Base-by-base conservation (phyloP, 2,888 invertebrate genomes). In the Phyllotreta cruciferae region DNA sequence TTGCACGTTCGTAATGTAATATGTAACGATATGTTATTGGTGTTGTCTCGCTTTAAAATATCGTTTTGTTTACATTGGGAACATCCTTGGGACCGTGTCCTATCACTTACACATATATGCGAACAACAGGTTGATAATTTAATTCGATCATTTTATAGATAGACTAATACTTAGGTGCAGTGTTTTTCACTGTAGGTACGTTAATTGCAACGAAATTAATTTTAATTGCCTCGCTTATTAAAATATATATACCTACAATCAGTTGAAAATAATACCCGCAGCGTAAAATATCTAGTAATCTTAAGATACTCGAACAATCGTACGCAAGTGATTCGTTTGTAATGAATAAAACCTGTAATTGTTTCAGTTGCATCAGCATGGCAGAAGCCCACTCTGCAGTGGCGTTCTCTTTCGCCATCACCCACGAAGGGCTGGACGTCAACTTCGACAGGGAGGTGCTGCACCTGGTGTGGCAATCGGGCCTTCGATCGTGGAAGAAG, bases 371-470 rank as follows among this genome's bases (percentile, higher is more conserved):
- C 63, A 47, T 8, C 36, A 62, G 6, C 61, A 98, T 98, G 98
- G 98, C 98, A 77, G 98, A 98, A 92, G 98, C 98, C 72, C 98
- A 98, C 84, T 91, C 94, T 69, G 98, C 98, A 60, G 98, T 98
- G 68, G 98, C 97, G 67, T 98, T 98, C 81, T 95, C 96, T 58
- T 98, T 99, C 83, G 89, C 94, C 52, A 95, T 99, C 75, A 96
- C 97, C 67, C 98, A 98, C 80, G 99, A 99, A 80, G 99, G 99
- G 71, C 94, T 98, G 86, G 94, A 97, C 78, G 94, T 99, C 56
- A 95, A 98, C 82, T 96, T 98, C 80, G 98, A 99, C 80, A 88
- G 95, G 63, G 98, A 99, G 83, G 96, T 98, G 5, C 86, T 99
- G 8, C 90, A 94, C 79, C 88, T 98, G 52, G 94, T 99, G 50